A percentile compares a stretch with the other conserved stretches of the same genome.
Conservation (phyloP, 2,888 invertebrate genomes). For the Ditylenchus weischeri region DNA sequence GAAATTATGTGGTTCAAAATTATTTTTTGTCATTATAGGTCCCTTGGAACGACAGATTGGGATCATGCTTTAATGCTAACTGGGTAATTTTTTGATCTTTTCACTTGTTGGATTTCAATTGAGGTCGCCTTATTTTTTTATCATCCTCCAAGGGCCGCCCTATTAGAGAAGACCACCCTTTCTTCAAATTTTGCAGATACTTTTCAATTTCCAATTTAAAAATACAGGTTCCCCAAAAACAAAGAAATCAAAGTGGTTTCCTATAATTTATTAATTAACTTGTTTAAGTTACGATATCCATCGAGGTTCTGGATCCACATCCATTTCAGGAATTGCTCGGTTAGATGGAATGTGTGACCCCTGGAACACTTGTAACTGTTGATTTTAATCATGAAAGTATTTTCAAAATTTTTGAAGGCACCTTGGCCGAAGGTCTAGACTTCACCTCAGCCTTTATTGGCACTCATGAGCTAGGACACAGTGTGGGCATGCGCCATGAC, state of each 20-base stretch:
- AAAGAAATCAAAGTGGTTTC: no score
- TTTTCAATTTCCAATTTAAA: no score
- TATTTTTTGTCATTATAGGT: conserved; percentile 16
- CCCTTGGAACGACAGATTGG: conserved; percentile 55
- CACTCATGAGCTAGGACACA: conserved; percentile 58
- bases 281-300: conserved; percentile 47
- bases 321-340: conserved; percentile 59
- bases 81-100: conserved; percentile 40
- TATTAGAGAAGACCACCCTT: no score
- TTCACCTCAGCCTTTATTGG: conserved; percentile 59
- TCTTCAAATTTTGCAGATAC: no score
- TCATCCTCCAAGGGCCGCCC: no score
- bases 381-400: neutral
- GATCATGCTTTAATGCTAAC: conserved; percentile 58
- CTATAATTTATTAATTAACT: no score
- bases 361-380: conserved; percentile 53
- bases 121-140: no score
- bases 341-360: conserved; percentile 47
- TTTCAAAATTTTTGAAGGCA: conserved; percentile 27
- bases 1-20: no score
- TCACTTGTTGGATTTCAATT: neutral
- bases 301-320: conserved; percentile 54
- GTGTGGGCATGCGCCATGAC: conserved; percentile 59
- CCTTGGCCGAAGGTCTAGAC: conserved; percentile 57
- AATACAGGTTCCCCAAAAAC: no score